Evolutionary conservation across 2,113 vertebrate species (phyloP).

Genomic region (Zingel zingel): DNA sequence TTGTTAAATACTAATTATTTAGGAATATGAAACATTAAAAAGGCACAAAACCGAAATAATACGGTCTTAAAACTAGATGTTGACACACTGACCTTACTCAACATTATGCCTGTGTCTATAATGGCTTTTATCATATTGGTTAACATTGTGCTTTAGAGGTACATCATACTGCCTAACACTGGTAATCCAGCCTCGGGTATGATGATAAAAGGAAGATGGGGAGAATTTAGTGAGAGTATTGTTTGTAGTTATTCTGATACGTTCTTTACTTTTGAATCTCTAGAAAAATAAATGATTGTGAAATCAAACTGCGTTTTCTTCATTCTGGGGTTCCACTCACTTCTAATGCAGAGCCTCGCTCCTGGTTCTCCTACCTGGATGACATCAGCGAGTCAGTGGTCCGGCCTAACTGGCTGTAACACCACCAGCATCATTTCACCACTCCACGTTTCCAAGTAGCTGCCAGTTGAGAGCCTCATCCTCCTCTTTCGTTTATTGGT

Average conservation of each 20-base stretch:
- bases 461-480: constrained; percentile 61
- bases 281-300: background rate
- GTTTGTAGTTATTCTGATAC: background rate
- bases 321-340: background rate
- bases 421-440: constrained; percentile 72
- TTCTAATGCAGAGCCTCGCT: background rate
- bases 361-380: constrained; percentile 41
- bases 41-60: background rate
- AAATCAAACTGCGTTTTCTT: background rate
- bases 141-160: too few relatives aligned
- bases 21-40: background rate
- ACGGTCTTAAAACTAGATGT: background rate
- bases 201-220: background rate
- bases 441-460: constrained; percentile 84
- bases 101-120: background rate
- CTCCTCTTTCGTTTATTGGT: constrained; percentile 72
- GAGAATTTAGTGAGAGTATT: background rate
- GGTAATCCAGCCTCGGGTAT: background rate
- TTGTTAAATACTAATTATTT: background rate
- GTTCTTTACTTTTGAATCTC: background rate
- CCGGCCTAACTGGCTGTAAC: constrained; percentile 21
- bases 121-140: too few relatives aligned
- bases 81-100: background rate
- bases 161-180: background rate
- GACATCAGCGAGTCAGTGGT: constrained; percentile 45